Base-by-base conservation (phyloP, 1,140 invertebrate species). In the Globodera rostochiensis region DNA sequence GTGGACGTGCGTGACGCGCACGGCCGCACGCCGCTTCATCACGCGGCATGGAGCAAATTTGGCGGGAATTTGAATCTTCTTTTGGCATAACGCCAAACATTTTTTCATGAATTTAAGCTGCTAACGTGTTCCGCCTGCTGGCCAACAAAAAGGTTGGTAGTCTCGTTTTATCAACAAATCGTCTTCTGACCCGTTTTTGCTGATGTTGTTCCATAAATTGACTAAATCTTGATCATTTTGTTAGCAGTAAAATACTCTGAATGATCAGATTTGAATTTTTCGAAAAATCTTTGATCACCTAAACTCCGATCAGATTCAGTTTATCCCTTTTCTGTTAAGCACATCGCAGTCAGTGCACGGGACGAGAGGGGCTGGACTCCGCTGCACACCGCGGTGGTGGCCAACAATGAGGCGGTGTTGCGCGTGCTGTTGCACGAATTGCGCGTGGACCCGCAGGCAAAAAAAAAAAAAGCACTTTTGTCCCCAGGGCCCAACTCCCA, bases 11-110 rank as follows among this genome's bases (percentile, higher is more conserved):
- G 79, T 13, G 84, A 85, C 64, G 64, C 47, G 64, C 70, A 69
- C 36, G 82, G 77, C n/a, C 83, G 86, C 36, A 85, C 84, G 25
- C 84, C 84, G 2, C 75, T 85, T 8, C 86, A 86, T 77, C 86
- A 83, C 19, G 84, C 84, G 19, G 77, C 71, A 49, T 66, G 81
- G 69, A 49, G 57, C 69, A 50, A 49, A 53, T 47, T 73, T 49
- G 79, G 79, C 50, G 50, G 67, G 74, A 4, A 50, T 80, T 79
- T 45, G 7, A 53, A 45, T 9, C 9, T 13, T 21, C 15, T 3
- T n/a, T 60, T 13, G 82, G 64, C 11, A 85, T 67, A 25, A 36
- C 25, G n/a, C 21, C 50, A 47, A 21, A 69, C 80, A 36, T 86
- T 7, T 11, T 81, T n/a, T 85, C n/a, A 7, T 50, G 83, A 81